Base-by-base conservation (phyloP, 2,888 invertebrate genomes). In the Bimastos eiseni region DNA sequence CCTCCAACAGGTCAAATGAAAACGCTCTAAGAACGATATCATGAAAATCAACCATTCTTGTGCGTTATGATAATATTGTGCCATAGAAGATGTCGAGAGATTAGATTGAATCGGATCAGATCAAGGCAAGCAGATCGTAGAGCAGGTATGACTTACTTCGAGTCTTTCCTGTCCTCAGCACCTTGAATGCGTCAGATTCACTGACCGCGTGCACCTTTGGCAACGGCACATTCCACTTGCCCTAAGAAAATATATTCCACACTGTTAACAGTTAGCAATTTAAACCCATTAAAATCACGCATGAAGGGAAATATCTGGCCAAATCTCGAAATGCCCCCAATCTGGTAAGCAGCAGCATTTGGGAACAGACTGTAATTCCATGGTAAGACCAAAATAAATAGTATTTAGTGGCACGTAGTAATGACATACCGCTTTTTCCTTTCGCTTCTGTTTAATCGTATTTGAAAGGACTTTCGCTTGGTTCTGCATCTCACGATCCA, bases 191-290 rank as follows among this genome's bases (percentile, higher is more conserved):
- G 96, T 99, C 99, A 0, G 98, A 97, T 94, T 99, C 99, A 1
- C 98, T 97, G 93, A 99, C 98, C 0, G 98, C 98, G 94, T 97
- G 96, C 0, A 99, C 99, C 96, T 99, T 99, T 0, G 99, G 99
- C 94, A 99, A 97, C 0, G 99, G 99, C 0, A 99, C 99, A 94
- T 99, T 98, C 99, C 99, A 99, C 96, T 99, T 99, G 0, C 99
- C 99, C 95, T 96, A 92, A 34, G 93, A 93, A 70, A 91, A 91
- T 89, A 90, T 33, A 90, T 89, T 41, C 83, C 36, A 30, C n/a
- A 33, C 1, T 37, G n/a, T 38, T 36, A 41, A 49, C 49, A 24
- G 49, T 49, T 49, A 49, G 49, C 49, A 6, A 21, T 49, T 49
- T 24, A 0, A n/a, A n/a, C n/a, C 41, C 41, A 41, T 41, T 41